Percentiles rank a stretch among this genome's conserved stretches.
Conservation (phyloP, 2,888 invertebrate species). For the Eupithecia vulgata region DNA sequence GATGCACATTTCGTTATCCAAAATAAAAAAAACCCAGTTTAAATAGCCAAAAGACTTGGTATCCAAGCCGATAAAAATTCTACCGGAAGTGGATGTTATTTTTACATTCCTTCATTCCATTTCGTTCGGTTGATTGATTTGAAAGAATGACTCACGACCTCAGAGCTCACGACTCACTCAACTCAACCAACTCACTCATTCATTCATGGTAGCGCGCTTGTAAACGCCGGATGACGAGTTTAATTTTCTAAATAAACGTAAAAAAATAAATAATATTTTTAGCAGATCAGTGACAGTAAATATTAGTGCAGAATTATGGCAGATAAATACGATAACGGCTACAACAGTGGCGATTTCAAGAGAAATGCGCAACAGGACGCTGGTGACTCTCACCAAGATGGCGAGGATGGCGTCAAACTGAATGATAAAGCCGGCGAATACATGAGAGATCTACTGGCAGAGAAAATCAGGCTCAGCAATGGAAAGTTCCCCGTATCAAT, state of each 20-base stretch:
- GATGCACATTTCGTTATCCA: too few relatives aligned
- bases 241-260: conserved; percentile 14
- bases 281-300: conserved; percentile 19
- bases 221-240: conserved; percentile 35
- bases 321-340: conserved; percentile 75
- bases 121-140: background rate
- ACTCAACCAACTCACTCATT: background rate
- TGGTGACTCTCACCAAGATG: conserved; percentile 68
- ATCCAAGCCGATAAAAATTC: too few relatives aligned
- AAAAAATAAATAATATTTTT: conserved; percentile 5
- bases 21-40: too few relatives aligned
- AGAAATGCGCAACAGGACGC: conserved; percentile 67
- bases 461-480: conserved; percentile 87
- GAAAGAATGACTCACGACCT: background rate
- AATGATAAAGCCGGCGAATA: conserved; percentile 91
- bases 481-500: conserved; percentile 88
- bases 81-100: too few relatives aligned
- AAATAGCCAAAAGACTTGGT: too few relatives aligned
- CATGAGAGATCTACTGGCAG: conserved; percentile 88
- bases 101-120: too few relatives aligned
- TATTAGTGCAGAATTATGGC: conserved; percentile 55
- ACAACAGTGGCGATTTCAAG: conserved; percentile 78
- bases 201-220: conserved; percentile 14
- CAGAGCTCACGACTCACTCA: too few relatives aligned
- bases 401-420: conserved; percentile 83